Conservation (phyloP, 1,140 invertebrate species). For the Aphaenogaster ashmeadi region DNA sequence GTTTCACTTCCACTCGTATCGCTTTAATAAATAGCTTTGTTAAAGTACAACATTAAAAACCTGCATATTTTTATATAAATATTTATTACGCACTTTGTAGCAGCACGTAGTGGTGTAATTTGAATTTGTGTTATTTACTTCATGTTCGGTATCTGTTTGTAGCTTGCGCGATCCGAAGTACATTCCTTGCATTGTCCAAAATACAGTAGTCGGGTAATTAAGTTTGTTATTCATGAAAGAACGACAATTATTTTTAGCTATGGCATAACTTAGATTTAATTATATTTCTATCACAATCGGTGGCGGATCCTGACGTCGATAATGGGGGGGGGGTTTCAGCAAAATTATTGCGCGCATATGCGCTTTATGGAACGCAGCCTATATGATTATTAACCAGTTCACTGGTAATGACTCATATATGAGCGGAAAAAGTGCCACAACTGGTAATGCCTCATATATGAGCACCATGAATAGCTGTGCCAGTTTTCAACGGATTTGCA, state of each 20-base stretch:
- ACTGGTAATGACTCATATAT: too few relatives aligned
- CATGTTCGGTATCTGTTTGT: neutral
- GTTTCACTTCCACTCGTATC: neutral
- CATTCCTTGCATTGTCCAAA: neutral
- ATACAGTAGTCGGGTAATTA: conserved; percentile 2
- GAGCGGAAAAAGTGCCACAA: too few relatives aligned
- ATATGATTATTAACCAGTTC: too few relatives aligned
- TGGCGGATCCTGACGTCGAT: too few relatives aligned
- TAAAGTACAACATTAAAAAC: neutral
- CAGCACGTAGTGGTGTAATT: neutral
- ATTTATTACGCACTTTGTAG: neutral
- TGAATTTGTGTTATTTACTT: conserved; percentile 22
- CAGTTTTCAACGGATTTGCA: too few relatives aligned
- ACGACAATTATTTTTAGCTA: conserved; percentile 18
- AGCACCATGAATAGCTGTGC: too few relatives aligned
- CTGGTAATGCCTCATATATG: too few relatives aligned
- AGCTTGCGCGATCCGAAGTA: neutral
- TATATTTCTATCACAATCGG: neutral
- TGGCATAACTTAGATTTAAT: neutral
- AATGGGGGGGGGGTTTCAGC: too few relatives aligned
- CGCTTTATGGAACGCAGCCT: too few relatives aligned
- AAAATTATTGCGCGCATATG: too few relatives aligned
- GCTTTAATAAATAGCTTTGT: conserved; percentile 21
- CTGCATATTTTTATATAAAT: conserved; percentile 26
- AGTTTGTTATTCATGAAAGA: neutral